Evolutionary conservation across 2,797 vertebrate species (phyloP).

Genomic region (Melanogrammus aeglefinus): DNA sequence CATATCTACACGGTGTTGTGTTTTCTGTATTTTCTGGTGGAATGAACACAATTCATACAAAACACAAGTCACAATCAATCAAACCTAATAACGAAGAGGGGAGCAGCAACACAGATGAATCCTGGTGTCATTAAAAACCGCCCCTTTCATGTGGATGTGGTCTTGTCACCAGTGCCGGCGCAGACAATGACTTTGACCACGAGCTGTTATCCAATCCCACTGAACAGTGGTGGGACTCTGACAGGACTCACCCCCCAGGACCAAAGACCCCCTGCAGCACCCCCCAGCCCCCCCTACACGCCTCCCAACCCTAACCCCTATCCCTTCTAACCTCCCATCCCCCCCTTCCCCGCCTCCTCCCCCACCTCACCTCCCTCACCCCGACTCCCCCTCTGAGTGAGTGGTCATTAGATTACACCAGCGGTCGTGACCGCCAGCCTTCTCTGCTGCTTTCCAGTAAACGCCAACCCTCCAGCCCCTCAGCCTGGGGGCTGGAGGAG

Average conservation of each 20-base stretch:
- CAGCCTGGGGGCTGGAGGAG: slow-evolving; percentile 38
- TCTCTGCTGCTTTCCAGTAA: slow-evolving; percentile 77
- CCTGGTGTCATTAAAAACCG: background rate
- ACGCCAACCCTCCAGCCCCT: slow-evolving; percentile 56
- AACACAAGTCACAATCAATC: background rate
- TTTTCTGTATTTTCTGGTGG: too few relatives aligned
- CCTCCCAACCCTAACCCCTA: slow-evolving; percentile 35
- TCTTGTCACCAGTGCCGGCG: slow-evolving; percentile 30
- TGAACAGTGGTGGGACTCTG: slow-evolving; percentile 35
- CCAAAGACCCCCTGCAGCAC: slow-evolving; percentile 34
- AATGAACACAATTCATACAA: background rate
- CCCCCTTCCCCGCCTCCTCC: slow-evolving; percentile 38
- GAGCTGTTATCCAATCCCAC: slow-evolving; percentile 62
- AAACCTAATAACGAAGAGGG: background rate
- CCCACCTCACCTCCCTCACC: slow-evolving; percentile 35
- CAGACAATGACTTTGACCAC: slow-evolving; percentile 58
- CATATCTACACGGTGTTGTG: too few relatives aligned
- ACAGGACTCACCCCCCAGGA: slow-evolving; percentile 6
- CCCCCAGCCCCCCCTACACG: slow-evolving; percentile 22
- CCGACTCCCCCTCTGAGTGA: slow-evolving; percentile 55
- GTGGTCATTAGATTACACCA: slow-evolving; percentile 77
- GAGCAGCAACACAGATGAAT: background rate
- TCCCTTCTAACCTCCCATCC: slow-evolving; percentile 31
- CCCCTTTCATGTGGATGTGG: background rate
- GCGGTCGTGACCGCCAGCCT: slow-evolving; percentile 72